These are phyloP conservation scores for Euglossa dilemma DNA, from an alignment of 1,140 invertebrate genomes.

Conservation along the genomic window DNA sequence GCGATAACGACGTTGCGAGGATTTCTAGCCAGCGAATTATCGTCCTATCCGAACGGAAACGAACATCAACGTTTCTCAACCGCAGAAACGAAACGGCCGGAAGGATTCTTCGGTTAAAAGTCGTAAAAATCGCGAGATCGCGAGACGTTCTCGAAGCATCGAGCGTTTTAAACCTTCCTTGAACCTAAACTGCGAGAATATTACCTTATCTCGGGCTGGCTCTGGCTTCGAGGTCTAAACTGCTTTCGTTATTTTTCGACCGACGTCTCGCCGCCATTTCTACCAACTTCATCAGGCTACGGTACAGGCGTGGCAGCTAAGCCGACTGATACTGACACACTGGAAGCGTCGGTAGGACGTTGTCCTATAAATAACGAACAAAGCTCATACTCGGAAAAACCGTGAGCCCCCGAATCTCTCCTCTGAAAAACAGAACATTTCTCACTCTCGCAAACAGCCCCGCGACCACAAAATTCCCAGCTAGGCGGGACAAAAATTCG, in stretches of 20 bases:
- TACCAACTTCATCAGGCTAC: constrained; percentile 12
- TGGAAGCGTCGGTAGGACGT: not conserved
- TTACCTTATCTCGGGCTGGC: constrained; percentile 3
- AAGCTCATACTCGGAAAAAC: not conserved
- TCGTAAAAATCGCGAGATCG: no score
- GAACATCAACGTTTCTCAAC: no score
- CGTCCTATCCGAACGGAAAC: not conserved
- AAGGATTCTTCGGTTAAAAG: no score
- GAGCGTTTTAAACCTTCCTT: no score
- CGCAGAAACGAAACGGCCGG: no score
- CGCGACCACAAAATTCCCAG: not conserved
- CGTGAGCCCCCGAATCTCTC: not conserved
- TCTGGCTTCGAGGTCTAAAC: not conserved
- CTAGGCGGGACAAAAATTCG: not conserved
- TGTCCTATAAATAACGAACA: constrained; percentile 29
- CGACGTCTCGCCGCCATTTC: constrained; percentile 4
- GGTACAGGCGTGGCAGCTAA: not conserved
- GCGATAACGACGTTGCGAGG: not conserved
- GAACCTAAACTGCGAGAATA: constrained; percentile 12
- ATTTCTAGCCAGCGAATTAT: not conserved
- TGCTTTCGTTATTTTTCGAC: constrained; percentile 27
- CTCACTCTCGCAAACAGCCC: not conserved
- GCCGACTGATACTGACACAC: constrained; percentile 24
- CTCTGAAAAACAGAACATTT: not conserved
- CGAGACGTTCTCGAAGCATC: no score